Base-by-base conservation (phyloP, 2,113 vertebrate genomes). In the Toxotes chatareus region DNA sequence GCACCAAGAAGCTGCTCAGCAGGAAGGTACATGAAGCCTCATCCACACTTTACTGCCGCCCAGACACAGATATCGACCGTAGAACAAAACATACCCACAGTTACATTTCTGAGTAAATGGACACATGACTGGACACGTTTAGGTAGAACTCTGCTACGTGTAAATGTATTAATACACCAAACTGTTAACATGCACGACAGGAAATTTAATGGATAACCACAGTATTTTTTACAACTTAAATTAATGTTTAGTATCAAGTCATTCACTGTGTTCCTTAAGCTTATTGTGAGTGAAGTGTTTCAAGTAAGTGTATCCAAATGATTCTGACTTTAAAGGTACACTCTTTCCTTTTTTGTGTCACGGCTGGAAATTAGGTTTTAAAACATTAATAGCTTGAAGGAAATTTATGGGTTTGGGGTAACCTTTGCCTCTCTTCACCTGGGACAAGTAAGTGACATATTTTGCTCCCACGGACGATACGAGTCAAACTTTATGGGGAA, bases 1-100 rank as follows among this genome's bases (percentile, higher is more conserved):
- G 72, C 71, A 32, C 89, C 65, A 86, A 88, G 80, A 81, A 80
- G 88, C 82, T 93, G 88, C 91, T 92, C 17, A 40, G 82, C 1
- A 89, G 88, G 68, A 94, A 95, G 94, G 94, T 96, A 85, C 19
- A 1, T n/a, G 0, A 1, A 19, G 32, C 19, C 19, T 7, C 23
- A 23, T 38, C 2, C 7, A 47, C 65, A 9, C n/a, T 14, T 60
- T 1, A 10, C 60, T 65, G 40, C 38, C 21, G 38, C 47, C 2
- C 60, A 47, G 19, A 0, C 40, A 46, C 4, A 7, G 14, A 5
- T 46, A 13, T 36, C 4, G 17, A 49, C 0, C 31, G 7, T 7
- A 13, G 7, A 60, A 12, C 2, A 61, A 57, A 47, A 51, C 56
- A 27, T 27, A 27, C 27, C 27, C 27, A 51, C 59, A 42, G 5